Evolutionary conservation across 2,888 invertebrate species (phyloP).

Genomic region (Oligia strigilis): DNA sequence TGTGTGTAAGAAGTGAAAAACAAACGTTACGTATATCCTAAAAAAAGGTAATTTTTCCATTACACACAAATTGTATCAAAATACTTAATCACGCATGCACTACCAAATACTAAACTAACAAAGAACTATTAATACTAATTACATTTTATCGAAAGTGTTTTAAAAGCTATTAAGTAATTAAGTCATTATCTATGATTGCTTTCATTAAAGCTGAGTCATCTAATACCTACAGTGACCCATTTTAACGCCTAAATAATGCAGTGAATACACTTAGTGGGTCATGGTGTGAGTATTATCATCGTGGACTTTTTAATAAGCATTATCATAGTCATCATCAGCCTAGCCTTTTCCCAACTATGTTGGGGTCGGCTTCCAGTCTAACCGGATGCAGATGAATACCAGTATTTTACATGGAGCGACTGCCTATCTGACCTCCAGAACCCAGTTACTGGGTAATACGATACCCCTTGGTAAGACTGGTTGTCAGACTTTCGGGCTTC

Average conservation of each 20-base stretch:
- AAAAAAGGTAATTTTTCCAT: not conserved
- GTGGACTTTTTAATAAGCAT: not conserved
- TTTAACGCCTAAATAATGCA: slow-evolving; percentile 49
- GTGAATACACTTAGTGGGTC: slow-evolving; percentile 2
- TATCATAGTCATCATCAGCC: too few relatives aligned
- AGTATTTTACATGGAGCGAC: too few relatives aligned
- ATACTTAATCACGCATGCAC: not conserved
- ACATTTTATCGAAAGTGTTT: slow-evolving; percentile 49
- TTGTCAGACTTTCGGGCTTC: too few relatives aligned
- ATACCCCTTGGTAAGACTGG: too few relatives aligned
- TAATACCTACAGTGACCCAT: slow-evolving; percentile 45
- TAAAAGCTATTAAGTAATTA: slow-evolving; percentile 64
- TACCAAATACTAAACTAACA: slow-evolving; percentile 16
- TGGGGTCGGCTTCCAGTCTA: too few relatives aligned
- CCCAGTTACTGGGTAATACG: too few relatives aligned
- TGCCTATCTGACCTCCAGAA: too few relatives aligned
- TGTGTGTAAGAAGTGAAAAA: not conserved
- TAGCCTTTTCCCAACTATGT: too few relatives aligned
- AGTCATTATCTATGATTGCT: slow-evolving; percentile 61
- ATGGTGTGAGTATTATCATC: slow-evolving; percentile 9
- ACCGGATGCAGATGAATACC: too few relatives aligned
- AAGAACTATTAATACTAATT: slow-evolving; percentile 48
- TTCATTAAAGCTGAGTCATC: slow-evolving; percentile 53
- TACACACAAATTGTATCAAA: not conserved
- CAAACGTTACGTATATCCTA: not conserved